Evolutionary conservation across 2,797 vertebrate species (phyloP).

Genomic region (Gouania willdenowi): DNA sequence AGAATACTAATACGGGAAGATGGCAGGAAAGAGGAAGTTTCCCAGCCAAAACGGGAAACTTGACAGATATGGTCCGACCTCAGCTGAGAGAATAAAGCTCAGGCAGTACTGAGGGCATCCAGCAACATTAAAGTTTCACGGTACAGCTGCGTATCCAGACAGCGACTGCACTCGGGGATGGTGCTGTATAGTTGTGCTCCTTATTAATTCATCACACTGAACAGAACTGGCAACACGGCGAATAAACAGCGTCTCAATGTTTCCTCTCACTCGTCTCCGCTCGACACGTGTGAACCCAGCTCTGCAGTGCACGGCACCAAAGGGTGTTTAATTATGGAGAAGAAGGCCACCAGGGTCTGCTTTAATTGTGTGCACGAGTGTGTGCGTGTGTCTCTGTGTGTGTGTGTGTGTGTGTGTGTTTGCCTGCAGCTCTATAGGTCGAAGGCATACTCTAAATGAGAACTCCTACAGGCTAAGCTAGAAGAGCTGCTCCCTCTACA

Average conservation of each 20-base stretch:
- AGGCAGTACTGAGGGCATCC: constrained; percentile 55
- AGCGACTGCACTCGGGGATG: constrained; percentile 61
- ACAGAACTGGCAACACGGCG: constrained; percentile 36
- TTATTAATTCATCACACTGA: constrained; percentile 64
- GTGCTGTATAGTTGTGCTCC: constrained; percentile 69
- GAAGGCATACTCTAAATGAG: constrained; percentile 60
- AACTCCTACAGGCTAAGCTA: constrained; percentile 75
- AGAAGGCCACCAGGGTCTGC: constrained; percentile 64
- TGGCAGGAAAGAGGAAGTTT: too few species aligned
- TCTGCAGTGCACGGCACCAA: constrained; percentile 51
- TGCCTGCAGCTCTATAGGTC: constrained; percentile 62
- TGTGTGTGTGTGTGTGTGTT: constrained; percentile 22
- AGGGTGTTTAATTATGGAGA: constrained; percentile 78
- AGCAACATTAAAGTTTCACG: constrained; percentile 75
- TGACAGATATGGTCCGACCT: constrained; percentile 12
- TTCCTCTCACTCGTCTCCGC: constrained; percentile 32
- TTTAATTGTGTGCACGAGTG: constrained; percentile 63
- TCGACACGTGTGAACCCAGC: constrained; percentile 57
- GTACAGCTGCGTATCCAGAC: constrained; percentile 71
- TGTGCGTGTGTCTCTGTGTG: constrained; percentile 25
- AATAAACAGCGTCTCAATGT: constrained; percentile 35
- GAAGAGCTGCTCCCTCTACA: constrained; percentile 57
- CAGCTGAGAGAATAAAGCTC: constrained; percentile 49
- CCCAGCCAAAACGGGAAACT: too few species aligned
- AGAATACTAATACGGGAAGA: too few species aligned